Evolutionary conservation across 2,888 invertebrate species (phyloP).

Genomic region (Pristionchus fissidentatus): DNA sequence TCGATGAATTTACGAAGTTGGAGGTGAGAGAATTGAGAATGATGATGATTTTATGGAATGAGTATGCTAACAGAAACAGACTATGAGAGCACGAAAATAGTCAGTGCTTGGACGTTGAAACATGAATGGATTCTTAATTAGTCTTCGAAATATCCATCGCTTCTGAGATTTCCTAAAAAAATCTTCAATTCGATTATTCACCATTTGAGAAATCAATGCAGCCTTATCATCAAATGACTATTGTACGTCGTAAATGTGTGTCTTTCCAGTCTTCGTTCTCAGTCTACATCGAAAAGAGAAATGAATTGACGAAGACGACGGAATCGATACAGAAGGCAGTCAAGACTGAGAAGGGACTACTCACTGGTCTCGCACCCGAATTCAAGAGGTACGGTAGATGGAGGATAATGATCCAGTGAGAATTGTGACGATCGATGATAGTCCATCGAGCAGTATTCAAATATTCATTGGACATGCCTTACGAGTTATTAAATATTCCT

Average conservation of each 20-base stretch:
- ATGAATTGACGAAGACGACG: constrained; percentile 76
- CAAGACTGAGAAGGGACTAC: constrained; percentile 90
- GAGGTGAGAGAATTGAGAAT: constrained; percentile 18
- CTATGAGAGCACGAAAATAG: too few species aligned
- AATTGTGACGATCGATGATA: not conserved
- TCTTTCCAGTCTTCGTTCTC: constrained; percentile 55
- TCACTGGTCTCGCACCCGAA: constrained; percentile 86
- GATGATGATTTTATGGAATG: not conserved
- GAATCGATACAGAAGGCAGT: constrained; percentile 87
- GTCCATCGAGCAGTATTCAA: too few species aligned
- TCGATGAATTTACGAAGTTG: constrained; percentile 12
- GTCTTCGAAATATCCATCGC: too few species aligned
- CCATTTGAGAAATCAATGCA: too few species aligned
- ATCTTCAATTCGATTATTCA: too few species aligned
- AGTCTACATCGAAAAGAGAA: constrained; percentile 76
- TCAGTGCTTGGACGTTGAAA: too few species aligned
- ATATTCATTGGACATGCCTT: not conserved
- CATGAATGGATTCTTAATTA: too few species aligned
- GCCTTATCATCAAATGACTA: too few species aligned
- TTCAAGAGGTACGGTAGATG: constrained; percentile 83
- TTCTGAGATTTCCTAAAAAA: too few species aligned
- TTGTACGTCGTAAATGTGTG: too few species aligned
- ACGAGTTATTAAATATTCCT: too few species aligned
- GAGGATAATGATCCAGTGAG: not conserved
- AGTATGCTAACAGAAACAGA: not conserved